Percentiles rank a stretch among this genome's conserved stretches.
Conservation (phyloP, 2,888 invertebrate genomes). For the Apamea anceps region DNA sequence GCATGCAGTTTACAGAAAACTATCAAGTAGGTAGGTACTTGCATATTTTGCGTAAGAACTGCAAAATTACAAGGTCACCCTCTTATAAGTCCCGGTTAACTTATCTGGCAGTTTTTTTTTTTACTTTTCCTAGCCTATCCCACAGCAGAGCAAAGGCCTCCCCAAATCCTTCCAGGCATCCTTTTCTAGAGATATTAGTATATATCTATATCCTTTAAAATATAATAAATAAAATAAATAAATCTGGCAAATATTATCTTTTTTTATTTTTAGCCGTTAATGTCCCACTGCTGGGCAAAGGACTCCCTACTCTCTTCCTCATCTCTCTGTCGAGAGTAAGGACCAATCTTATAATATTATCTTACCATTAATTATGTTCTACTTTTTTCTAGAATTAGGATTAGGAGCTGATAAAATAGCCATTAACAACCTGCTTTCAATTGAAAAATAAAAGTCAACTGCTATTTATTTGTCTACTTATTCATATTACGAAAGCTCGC, state of each 20-base stretch:
- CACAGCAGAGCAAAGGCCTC: neutral
- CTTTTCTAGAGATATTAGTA: neutral
- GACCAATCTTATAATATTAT: neutral
- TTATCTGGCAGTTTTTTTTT: neutral
- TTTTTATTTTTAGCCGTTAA: no score
- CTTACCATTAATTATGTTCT: neutral
- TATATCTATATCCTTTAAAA: no score
- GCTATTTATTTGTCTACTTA: neutral
- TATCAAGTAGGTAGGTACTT: constrained; percentile 18
- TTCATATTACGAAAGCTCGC: constrained; percentile 12
- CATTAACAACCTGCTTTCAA: neutral
- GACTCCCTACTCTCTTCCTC: no score
- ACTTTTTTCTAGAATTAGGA: neutral
- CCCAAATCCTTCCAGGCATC: neutral
- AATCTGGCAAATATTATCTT: neutral
- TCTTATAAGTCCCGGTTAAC: no score
- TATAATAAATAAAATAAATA: no score
- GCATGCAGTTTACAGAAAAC: constrained; percentile 10
- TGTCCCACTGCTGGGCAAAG: no score
- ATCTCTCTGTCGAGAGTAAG: no score
- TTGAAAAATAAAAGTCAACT: neutral
- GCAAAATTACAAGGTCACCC: neutral
- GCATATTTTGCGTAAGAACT: neutral
- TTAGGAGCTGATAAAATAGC: neutral
- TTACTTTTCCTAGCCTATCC: neutral